Evolutionary conservation across 2,888 invertebrate genomes (phyloP).

Genomic region (Pseudeuparius sepicola): DNA sequence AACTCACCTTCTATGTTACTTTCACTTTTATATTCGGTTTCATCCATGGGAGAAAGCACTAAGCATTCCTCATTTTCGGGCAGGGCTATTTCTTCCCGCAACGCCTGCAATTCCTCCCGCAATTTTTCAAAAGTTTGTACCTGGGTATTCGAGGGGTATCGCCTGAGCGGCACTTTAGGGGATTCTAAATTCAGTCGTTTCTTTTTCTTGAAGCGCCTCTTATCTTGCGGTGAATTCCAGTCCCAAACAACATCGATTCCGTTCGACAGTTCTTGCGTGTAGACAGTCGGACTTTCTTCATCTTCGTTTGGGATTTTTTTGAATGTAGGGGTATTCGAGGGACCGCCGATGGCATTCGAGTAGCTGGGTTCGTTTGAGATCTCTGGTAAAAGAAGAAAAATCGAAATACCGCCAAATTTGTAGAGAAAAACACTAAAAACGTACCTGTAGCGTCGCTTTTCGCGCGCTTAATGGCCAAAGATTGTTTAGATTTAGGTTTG

Average conservation of each 20-base stretch:
- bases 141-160: conserved; percentile 25
- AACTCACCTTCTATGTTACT: too few relatives aligned
- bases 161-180: conserved; percentile 32
- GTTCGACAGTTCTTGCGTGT: conserved; percentile 38
- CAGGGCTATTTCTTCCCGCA: conserved; percentile 29
- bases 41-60: conserved; percentile 28
- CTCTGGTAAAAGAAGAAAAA: too few relatives aligned
- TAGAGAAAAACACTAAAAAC: too few relatives aligned
- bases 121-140: conserved; percentile 33
- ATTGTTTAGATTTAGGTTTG: too few relatives aligned
- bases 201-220: conserved; percentile 22
- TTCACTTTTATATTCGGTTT: conserved; percentile 25
- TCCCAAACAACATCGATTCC: conserved; percentile 42
- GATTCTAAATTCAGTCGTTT: conserved; percentile 21
- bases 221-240: conserved; percentile 39
- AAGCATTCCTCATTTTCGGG: conserved; percentile 30
- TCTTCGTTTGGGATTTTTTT: too few relatives aligned
- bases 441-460: too few relatives aligned
- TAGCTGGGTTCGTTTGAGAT: too few relatives aligned
- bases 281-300: too few relatives aligned
- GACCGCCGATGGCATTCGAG: too few relatives aligned
- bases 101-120: conserved; percentile 32
- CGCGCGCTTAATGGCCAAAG: too few relatives aligned
- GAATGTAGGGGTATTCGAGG: too few relatives aligned
- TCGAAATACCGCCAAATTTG: too few relatives aligned